Conservation (phyloP, 1,140 invertebrate species). For the Ylistrum balloti region DNA sequence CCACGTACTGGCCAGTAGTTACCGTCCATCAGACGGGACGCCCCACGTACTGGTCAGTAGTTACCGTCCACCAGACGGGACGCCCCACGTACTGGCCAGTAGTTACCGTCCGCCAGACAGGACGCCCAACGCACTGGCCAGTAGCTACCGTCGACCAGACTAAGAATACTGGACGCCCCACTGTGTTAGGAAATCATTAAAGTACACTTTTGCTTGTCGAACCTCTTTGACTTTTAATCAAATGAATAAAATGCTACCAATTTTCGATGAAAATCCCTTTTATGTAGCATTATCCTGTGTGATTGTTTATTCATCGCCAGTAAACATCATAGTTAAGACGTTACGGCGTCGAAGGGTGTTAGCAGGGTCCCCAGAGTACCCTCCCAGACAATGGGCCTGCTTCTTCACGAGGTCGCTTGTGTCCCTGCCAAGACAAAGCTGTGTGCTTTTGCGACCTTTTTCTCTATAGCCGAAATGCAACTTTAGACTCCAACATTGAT, state of each 20-base stretch:
- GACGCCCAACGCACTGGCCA: no score
- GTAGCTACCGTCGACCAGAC: not conserved
- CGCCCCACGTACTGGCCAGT: no score
- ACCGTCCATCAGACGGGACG: no score
- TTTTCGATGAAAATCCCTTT: conserved; percentile 20
- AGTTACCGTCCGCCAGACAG: no score
- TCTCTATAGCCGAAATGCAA: not conserved
- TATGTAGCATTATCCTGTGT: not conserved
- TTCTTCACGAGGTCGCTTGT: conserved; percentile 11
- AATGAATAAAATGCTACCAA: conserved; percentile 40
- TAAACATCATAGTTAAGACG: conserved; percentile 19
- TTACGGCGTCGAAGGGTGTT: conserved; percentile 23
- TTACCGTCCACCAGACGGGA: no score
- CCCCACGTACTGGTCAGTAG: no score
- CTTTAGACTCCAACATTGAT: conserved; percentile 4
- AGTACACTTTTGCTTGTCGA: conserved; percentile 34
- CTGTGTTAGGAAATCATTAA: not conserved
- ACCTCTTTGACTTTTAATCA: conserved; percentile 10
- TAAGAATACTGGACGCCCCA: not conserved
- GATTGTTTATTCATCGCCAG: conserved; percentile 25
- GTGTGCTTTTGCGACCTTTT: not conserved
- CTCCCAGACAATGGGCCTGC: conserved; percentile 30
- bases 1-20: no score
- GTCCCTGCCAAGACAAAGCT: conserved; percentile 1
- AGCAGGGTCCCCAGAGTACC: not conserved